Evolutionary conservation across 2,797 vertebrate species (phyloP).

Genomic region (Onychomys torridus): DNA sequence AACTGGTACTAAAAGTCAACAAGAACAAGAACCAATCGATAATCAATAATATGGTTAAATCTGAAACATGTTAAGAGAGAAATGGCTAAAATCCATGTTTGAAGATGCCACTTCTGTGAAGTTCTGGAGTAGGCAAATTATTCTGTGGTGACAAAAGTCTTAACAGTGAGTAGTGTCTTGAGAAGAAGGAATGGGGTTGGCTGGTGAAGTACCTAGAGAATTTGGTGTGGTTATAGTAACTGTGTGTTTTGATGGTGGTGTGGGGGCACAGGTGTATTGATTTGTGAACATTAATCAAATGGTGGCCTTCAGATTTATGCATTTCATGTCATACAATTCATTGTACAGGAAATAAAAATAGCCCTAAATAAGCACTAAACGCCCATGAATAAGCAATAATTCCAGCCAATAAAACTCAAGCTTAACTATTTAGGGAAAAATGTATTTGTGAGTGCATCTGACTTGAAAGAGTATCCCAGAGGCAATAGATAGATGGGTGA

Average conservation of each 20-base stretch:
- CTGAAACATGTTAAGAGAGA: neutral
- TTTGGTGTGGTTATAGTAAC: neutral
- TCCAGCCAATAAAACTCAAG: constrained; percentile 8
- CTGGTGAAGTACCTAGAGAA: neutral
- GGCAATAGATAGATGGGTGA: neutral
- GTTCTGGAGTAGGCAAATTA: neutral
- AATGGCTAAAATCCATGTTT: neutral
- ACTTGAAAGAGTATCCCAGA: constrained; percentile 8
- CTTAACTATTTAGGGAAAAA: constrained; percentile 6
- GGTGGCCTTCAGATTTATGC: neutral
- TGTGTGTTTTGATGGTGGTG: neutral
- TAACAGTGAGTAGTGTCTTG: neutral
- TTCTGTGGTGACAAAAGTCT: neutral
- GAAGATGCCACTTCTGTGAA: neutral
- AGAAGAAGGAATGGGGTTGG: neutral
- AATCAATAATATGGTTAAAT: neutral
- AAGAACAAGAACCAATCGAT: neutral
- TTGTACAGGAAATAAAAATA: constrained; percentile 7
- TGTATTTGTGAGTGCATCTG: neutral
- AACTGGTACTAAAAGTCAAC: neutral
- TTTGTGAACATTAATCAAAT: neutral
- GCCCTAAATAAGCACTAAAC: neutral
- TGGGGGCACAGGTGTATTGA: neutral
- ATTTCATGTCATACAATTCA: constrained; percentile 29
- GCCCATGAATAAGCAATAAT: constrained; percentile 1